These are phyloP conservation scores for Mallotus villosus DNA, from an alignment of 2,797 vertebrate species.

Conservation along the genomic window DNA sequence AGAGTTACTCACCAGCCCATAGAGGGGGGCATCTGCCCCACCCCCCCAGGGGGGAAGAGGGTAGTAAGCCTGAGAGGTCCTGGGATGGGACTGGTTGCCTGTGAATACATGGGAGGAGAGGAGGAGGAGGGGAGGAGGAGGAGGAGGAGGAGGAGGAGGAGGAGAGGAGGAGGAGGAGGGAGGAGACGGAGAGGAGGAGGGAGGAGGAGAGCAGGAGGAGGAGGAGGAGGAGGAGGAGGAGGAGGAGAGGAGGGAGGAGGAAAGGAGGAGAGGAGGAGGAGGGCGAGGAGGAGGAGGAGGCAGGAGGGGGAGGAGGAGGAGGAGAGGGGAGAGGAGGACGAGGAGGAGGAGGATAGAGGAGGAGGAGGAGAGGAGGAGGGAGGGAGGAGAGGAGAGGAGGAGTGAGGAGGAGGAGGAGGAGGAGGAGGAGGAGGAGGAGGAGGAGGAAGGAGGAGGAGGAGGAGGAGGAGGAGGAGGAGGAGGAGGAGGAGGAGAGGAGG, in stretches of 20 bases:
- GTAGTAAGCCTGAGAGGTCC: slow-evolving; percentile 93
- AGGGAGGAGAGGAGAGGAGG: neutral
- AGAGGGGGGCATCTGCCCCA: slow-evolving; percentile 91
- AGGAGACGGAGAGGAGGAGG: no score
- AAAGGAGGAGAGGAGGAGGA: no score
- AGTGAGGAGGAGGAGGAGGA: slow-evolving; percentile 27
- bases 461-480: slow-evolving; percentile 4
- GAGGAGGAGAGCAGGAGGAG: no score
- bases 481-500: slow-evolving; percentile 15
- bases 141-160: no score
- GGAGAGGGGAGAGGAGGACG: slow-evolving; percentile 17
- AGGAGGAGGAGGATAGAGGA: no score
- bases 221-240: no score
- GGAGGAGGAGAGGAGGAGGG: no score
- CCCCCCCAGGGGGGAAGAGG: slow-evolving; percentile 88
- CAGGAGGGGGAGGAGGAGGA: no score
- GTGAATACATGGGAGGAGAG: slow-evolving; percentile 79
- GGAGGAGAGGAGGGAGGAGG: no score
- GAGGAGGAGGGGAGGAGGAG: no score
- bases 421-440: neutral
- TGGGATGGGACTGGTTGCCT: slow-evolving; percentile 93
- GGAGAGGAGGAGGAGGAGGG: slow-evolving; percentile 28
- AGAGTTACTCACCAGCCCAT: slow-evolving; percentile 91
- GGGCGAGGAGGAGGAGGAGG: neutral
- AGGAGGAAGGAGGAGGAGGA: slow-evolving; percentile 26